A percentile compares a stretch with the other conserved stretches of the same genome.
phyloP scores from a whole-genome alignment of 2,888 invertebrate genomes.

The Drosophila antonietae region DNA sequence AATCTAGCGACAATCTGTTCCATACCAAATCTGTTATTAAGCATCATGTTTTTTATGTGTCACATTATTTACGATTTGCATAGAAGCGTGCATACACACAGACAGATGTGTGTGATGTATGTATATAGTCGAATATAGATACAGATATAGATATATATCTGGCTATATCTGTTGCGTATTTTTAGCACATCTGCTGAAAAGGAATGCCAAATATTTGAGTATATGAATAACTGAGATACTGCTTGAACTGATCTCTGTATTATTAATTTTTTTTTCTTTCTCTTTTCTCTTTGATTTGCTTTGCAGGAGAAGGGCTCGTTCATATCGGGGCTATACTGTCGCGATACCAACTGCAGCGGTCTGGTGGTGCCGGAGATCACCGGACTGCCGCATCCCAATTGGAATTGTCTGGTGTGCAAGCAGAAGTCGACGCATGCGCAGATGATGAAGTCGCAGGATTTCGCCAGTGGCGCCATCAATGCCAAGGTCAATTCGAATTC shows the following conservation, averaged over 20 bases:
- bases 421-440: slow-evolving; percentile 81
- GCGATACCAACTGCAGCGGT: slow-evolving; percentile 84
- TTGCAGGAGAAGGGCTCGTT: slow-evolving; percentile 82
- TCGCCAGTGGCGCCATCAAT: slow-evolving; percentile 82
- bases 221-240: slow-evolving; percentile 12
- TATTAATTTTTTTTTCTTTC: background rate
- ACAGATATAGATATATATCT: slow-evolving; percentile 11
- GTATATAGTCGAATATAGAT: background rate
- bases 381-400: slow-evolving; percentile 86
- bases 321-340: slow-evolving; percentile 84
- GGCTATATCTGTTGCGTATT: slow-evolving; percentile 32
- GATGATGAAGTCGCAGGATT: slow-evolving; percentile 83
- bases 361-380: slow-evolving; percentile 86
- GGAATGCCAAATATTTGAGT: slow-evolving; percentile 40
- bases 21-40: slow-evolving; percentile 32
- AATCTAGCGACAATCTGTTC: slow-evolving; percentile 26
- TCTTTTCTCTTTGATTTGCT: slow-evolving; percentile 5
- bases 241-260: background rate
- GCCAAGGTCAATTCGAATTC: slow-evolving; percentile 81
- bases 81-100: slow-evolving; percentile 24
- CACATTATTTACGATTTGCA: slow-evolving; percentile 62
- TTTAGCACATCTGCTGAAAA: slow-evolving; percentile 57
- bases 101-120: background rate
- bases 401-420: slow-evolving; percentile 89
- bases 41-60: slow-evolving; percentile 59